phyloP scores from a whole-genome alignment of 2,888 invertebrate species.

The Lacanobia oleracea region DNA sequence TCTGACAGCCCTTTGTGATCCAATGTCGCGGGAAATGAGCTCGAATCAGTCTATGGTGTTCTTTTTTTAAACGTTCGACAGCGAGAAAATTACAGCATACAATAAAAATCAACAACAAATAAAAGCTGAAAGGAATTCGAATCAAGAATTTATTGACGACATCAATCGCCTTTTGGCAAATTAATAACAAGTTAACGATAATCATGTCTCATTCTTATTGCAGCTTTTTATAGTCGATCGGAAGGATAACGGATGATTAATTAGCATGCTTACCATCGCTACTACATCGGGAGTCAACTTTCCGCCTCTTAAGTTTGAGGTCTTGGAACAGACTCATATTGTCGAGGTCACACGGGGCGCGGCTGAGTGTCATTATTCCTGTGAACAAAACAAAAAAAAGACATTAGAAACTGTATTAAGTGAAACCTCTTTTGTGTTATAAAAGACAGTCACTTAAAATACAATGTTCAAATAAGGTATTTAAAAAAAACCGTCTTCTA shows the following conservation, averaged over 20 bases:
- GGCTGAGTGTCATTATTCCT: conserved; percentile 99
- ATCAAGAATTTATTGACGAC: conserved; percentile 14
- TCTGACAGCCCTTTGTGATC: conserved; percentile 39
- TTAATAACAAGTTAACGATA: conserved; percentile 17
- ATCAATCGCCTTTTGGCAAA: conserved; percentile 27
- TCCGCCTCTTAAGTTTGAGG: conserved; percentile 99
- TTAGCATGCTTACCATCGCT: conserved; percentile 94
- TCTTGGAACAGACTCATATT: conserved; percentile 99
- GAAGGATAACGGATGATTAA: conserved; percentile 18
- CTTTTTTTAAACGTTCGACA: conserved; percentile 47
- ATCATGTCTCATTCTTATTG: conserved; percentile 12
- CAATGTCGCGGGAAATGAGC: conserved; percentile 22
- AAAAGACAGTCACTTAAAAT: not conserved
- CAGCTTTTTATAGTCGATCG: conserved; percentile 42
- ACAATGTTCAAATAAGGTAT: conserved; percentile 17
- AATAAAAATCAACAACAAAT: conserved; percentile 3
- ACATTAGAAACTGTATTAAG: conserved; percentile 12
- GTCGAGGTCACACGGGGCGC: conserved; percentile 99
- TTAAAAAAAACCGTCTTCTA: conserved; percentile 26
- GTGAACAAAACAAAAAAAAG: conserved; percentile 79
- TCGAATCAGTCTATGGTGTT: conserved; percentile 56
- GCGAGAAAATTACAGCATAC: not conserved
- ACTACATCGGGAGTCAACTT: conserved; percentile 99
- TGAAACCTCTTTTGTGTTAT: conserved; percentile 18
- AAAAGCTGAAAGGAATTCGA: conserved; percentile 23